A percentile compares a stretch with the other conserved stretches of the same genome.
Evolutionary conservation across 1,140 invertebrate species (phyloP).

Genomic region (Stegodyphus dumicola): DNA sequence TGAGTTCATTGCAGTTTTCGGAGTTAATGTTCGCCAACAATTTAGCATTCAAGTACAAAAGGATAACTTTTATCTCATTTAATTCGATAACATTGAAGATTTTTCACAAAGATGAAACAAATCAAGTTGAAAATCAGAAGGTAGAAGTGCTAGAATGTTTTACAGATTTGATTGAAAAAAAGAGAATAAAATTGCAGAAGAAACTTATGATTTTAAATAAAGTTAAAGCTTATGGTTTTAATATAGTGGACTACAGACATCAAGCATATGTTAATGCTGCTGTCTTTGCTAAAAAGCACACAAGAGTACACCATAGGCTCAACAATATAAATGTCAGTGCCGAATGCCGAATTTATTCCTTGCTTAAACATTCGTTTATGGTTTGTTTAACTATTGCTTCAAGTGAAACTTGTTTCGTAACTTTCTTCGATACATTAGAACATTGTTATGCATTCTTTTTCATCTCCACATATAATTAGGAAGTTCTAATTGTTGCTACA

Average conservation of each 20-base stretch:
- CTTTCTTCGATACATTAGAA: slow-evolving; percentile 17
- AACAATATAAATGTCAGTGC: neutral
- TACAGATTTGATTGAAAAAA: neutral
- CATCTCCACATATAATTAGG: neutral
- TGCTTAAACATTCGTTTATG: slow-evolving; percentile 10
- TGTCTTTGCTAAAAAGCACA: slow-evolving; percentile 61
- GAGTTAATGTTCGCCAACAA: neutral
- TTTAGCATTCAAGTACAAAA: neutral
- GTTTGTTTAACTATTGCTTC: neutral
- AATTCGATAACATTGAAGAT: slow-evolving; percentile 68
- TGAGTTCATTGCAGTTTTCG: neutral
- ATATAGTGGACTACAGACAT: slow-evolving; percentile 58
- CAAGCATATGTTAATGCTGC: slow-evolving; percentile 63
- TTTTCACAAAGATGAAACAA: slow-evolving; percentile 67
- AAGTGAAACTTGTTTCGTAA: neutral
- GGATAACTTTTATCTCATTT: slow-evolving; percentile 67
- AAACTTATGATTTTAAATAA: slow-evolving; percentile 9
- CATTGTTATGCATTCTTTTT: slow-evolving; percentile 4
- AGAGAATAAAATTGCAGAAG: slow-evolving; percentile 17
- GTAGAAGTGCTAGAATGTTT: slow-evolving; percentile 36
- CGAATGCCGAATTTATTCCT: neutral
- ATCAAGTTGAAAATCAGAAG: slow-evolving; percentile 46
- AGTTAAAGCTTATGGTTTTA: slow-evolving; percentile 47
- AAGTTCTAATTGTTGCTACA: slow-evolving; percentile 19
- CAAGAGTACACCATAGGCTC: slow-evolving; percentile 27